Evolutionary conservation across 2,888 invertebrate genomes (phyloP), one percentile per base, ranked within the genome.

Genomic region (Torymus aiolomorphi): DNA sequence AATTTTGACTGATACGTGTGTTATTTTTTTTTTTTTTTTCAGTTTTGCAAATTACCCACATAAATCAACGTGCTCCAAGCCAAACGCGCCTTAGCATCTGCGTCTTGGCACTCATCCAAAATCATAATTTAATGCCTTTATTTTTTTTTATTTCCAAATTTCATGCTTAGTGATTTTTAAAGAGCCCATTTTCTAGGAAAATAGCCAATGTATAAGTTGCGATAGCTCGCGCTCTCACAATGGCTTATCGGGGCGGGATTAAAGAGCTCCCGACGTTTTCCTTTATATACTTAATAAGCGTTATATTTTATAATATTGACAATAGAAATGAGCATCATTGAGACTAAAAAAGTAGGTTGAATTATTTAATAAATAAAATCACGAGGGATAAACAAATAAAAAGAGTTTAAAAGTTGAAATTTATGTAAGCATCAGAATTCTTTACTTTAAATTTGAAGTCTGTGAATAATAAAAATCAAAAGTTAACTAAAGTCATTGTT

Each of bases 121-220:
- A 76, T 69, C 62, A 69, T 76, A 76, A 76, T 76, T 76, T 76
- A 76, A 76, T 70, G 62, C 62, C 56, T 69, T 59, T n/a, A 51
- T n/a, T 49, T 71, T 71, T 59, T 63, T 70, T 59, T 67, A 54
- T 70, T 67, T 62, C 49, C n/a, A 49, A 76, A 76, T 70, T 69
- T 76, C 59, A 76, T 76, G 69, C 62, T 69, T 69, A 76, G 69
- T 70, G 76, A 76, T 76, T 76, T 69, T 76, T 76, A 70, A 76
- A 76, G 69, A 69, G 76, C 18, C 62, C 59, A 70, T 70, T 69
- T 69, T 52, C 69, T 49, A 56, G 62, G 69, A 70, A 73, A 76
- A 56, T 49, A 76, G 56, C 69, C 69, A 56, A 62, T 42, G 20
- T 62, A 69, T 62, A 76, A 70, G 52, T 69, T 56, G 54, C 49